These are phyloP conservation scores for Chionoecetes opilio DNA, from an alignment of 1,140 invertebrate species.

Conservation along the genomic window DNA sequence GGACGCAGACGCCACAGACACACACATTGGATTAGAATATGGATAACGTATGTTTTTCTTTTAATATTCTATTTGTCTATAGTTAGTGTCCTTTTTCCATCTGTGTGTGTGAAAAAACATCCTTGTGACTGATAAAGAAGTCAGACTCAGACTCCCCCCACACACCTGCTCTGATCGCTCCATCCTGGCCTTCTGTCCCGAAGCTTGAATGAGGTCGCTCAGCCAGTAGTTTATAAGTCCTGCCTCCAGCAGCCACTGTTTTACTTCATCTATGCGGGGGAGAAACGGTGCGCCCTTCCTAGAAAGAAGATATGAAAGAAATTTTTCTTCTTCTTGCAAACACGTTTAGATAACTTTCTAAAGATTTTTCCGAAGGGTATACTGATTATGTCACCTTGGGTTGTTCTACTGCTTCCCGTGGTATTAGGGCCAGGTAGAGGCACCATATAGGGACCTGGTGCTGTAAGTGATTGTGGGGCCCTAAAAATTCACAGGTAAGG, in stretches of 20 bases:
- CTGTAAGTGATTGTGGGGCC: no score
- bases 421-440: not conserved
- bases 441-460: no score
- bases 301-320: not conserved
- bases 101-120: not conserved
- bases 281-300: slow-evolving; percentile 60
- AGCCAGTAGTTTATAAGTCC: slow-evolving; percentile 54
- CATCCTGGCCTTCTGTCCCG: not conserved
- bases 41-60: no score
- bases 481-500: no score
- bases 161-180: not conserved
- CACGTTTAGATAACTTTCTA: not conserved
- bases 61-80: not conserved
- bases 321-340: not conserved
- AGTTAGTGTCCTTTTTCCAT: not conserved
- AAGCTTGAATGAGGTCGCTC: slow-evolving; percentile 32
- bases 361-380: not conserved
- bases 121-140: not conserved
- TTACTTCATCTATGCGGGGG: not conserved
- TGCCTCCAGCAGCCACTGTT: slow-evolving; percentile 48
- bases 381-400: not conserved
- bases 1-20: no score
- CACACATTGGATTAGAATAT: no score
- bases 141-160: not conserved
- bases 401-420: not conserved